Evolutionary conservation across 1,140 invertebrate species (phyloP).

Genomic region (Cydia amplana): DNA sequence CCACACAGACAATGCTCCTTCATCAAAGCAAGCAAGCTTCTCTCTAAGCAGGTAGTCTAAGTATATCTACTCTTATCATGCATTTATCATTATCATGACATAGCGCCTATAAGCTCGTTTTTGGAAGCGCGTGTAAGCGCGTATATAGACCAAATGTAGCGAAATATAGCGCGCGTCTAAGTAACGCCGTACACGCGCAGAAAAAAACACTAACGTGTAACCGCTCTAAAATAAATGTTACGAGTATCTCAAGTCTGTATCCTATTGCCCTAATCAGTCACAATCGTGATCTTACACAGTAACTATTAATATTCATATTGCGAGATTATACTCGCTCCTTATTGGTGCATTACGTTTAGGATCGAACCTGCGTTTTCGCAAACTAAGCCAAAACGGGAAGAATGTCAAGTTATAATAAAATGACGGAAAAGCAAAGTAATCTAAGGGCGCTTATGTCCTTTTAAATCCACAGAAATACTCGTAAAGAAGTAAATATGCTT

Average conservation of each 20-base stretch:
- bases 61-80: background rate
- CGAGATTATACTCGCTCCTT: slow-evolving; percentile 26
- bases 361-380: slow-evolving; percentile 19
- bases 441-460: background rate
- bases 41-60: slow-evolving; percentile 7
- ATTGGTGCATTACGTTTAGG: slow-evolving; percentile 13
- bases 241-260: background rate
- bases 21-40: background rate
- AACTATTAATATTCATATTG: slow-evolving; percentile 24
- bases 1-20: slow-evolving; percentile 5
- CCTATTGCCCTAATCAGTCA: slow-evolving; percentile 5
- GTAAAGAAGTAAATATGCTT: too few species aligned
- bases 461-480: background rate
- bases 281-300: slow-evolving; percentile 14
- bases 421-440: background rate
- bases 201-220: too few species aligned
- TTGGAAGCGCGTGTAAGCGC: too few species aligned
- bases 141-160: too few species aligned
- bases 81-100: background rate
- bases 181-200: too few species aligned
- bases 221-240: background rate
- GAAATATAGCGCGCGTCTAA: too few species aligned
- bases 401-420: background rate
- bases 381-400: slow-evolving; percentile 12
- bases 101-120: too few species aligned